These are phyloP conservation scores for Drosophila barbarae DNA, from an alignment of 2,888 invertebrate species.

Conservation along the genomic window DNA sequence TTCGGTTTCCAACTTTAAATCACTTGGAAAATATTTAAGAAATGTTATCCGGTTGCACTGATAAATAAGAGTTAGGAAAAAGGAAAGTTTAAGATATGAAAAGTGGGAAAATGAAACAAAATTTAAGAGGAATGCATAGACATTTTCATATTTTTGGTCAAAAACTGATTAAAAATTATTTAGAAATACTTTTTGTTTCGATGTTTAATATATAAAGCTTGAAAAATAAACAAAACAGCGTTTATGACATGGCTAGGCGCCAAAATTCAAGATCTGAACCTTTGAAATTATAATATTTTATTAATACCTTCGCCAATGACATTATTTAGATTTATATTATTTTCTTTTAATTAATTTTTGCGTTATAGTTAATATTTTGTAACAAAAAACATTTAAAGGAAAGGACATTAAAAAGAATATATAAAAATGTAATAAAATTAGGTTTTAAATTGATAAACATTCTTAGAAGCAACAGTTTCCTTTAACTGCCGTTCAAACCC, in stretches of 20 bases:
- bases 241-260: not conserved
- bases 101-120: too few species aligned
- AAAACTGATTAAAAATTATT: not conserved
- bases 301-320: too few species aligned
- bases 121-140: too few species aligned
- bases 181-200: not conserved
- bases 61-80: not conserved
- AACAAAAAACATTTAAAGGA: not conserved
- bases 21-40: slow-evolving; percentile 14
- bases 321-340: not conserved
- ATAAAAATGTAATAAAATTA: not conserved
- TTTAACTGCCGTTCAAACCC: not conserved
- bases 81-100: too few species aligned
- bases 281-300: not conserved
- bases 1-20: not conserved
- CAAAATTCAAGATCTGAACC: not conserved
- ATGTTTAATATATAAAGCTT: not conserved
- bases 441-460: not conserved
- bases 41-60: slow-evolving; percentile 9
- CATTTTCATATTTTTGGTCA: too few species aligned
- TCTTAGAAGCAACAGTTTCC: not conserved
- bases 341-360: not conserved
- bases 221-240: not conserved
- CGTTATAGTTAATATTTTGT: not conserved
- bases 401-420: not conserved